Evolutionary conservation across 2,113 vertebrate genomes (phyloP).

Genomic region (Synodontis membranacea): DNA sequence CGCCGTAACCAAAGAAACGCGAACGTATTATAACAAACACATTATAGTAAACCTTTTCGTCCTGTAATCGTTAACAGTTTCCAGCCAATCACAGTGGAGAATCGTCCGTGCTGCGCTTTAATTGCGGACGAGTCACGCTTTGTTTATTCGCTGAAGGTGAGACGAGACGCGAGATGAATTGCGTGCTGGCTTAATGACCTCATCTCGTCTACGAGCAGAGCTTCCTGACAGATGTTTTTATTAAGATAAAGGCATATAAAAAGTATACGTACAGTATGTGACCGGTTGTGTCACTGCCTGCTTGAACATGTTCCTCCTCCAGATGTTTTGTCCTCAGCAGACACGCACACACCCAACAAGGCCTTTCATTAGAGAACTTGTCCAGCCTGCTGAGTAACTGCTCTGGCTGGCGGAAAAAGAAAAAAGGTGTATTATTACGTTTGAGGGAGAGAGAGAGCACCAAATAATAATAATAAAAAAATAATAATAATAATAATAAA

Average conservation of each 20-base stretch:
- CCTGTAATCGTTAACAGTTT: background rate
- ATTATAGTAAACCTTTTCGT: background rate
- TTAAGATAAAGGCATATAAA: background rate
- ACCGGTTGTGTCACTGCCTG: slow-evolving; percentile 2
- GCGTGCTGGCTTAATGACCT: background rate
- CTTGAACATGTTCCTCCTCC: slow-evolving; percentile 16
- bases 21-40: background rate
- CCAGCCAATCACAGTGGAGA: background rate
- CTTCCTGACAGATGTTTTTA: slow-evolving; percentile 10
- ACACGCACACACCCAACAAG: background rate
- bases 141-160: background rate
- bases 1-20: background rate
- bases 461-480: background rate
- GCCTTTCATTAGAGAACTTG: slow-evolving; percentile 23
- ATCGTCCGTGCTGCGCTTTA: background rate
- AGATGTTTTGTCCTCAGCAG: slow-evolving; percentile 21
- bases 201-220: background rate
- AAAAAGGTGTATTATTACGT: background rate
- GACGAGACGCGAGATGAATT: background rate
- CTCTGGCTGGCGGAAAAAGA: background rate
- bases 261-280: background rate
- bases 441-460: background rate
- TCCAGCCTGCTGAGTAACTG: background rate
- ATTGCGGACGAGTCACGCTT: background rate
- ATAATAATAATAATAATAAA: too few species aligned